These are phyloP conservation scores for Papilio xuthus DNA, from an alignment of 1,140 invertebrate species.

Conservation along the genomic window DNA sequence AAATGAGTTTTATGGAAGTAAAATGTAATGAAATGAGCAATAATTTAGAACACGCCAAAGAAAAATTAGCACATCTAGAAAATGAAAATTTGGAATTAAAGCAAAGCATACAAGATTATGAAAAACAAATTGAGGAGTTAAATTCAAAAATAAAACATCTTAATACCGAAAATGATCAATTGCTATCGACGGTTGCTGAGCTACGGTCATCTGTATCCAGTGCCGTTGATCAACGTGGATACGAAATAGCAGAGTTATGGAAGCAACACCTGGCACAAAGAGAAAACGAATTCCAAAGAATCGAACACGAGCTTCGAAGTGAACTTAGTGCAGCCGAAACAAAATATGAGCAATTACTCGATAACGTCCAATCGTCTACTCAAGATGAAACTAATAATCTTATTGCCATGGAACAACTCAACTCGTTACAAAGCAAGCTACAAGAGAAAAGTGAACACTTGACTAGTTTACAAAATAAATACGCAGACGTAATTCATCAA, in stretches of 20 bases:
- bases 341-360: slow-evolving; percentile 80
- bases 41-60: slow-evolving; percentile 56
- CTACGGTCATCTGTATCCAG: slow-evolving; percentile 72
- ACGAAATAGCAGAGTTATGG: slow-evolving; percentile 85
- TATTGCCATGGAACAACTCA: slow-evolving; percentile 68
- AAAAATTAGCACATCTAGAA: slow-evolving; percentile 52
- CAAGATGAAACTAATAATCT: slow-evolving; percentile 81
- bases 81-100: slow-evolving; percentile 50
- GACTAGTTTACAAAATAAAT: slow-evolving; percentile 63
- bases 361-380: slow-evolving; percentile 70
- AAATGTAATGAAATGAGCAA: slow-evolving; percentile 68
- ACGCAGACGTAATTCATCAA: slow-evolving; percentile 72
- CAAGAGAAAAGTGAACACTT: slow-evolving; percentile 78
- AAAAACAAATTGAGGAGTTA: slow-evolving; percentile 57
- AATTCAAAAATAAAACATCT: slow-evolving; percentile 63
- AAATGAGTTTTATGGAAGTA: slow-evolving; percentile 70
- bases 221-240: slow-evolving; percentile 83
- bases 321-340: slow-evolving; percentile 73
- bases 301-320: slow-evolving; percentile 77
- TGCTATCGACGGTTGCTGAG: slow-evolving; percentile 72
- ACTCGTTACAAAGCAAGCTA: slow-evolving; percentile 72
- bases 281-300: slow-evolving; percentile 82
- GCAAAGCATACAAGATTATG: slow-evolving; percentile 48
- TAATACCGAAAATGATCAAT: slow-evolving; percentile 73
- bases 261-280: slow-evolving; percentile 83